Base-by-base conservation (phyloP, 2,797 vertebrate genomes). In the Gadopsis bispinosus region DNA sequence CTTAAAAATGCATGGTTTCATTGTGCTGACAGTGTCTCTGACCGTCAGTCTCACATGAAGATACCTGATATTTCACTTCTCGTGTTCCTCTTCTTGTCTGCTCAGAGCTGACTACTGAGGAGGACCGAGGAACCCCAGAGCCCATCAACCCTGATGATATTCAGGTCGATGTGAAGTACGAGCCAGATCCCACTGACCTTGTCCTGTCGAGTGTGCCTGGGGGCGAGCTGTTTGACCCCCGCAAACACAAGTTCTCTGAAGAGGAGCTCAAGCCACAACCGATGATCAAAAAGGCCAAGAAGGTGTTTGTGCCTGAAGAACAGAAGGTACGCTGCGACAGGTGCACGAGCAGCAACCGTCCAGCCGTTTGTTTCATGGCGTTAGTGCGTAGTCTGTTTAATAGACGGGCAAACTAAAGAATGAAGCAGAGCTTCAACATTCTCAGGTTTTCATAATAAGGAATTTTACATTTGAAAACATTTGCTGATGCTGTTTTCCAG, bases 281-380 rank as follows among this genome's bases (percentile, higher is more conserved):
- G 3, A 99, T 99, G 96, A 99, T 99, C 91, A 99, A 99, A 91
- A 99, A 99, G 90, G 98, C 98, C 84, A 99, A 97, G 95, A 99
- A 99, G 89, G 94, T 98, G 89, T 97, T 96, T 91, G 98, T 99
- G 16, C 97, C 98, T 0, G 95, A 98, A 4, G 96, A 98, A 0
- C 94, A 96, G 91, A 99, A 99, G 97, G 98, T 99, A 95, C 16
- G 87, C 12, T 9, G 45, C 5, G 17, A 7, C 17, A 35, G 17
- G 29, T 41, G 54, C 7, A 4, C 0, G 4, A 4, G 19, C 13
- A 43, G 26, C 47, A 22, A 5, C 22, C 9, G 29, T 22, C 9
- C 9, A 2, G 12, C 45, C 5, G 16, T 45, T n/a, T 35, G 17
- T 37, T 31, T 39, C 33, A 50, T 7, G 9, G 33, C 4, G n/a